Evolutionary conservation across 64 coral and sea anemone species (phyloP).

Genomic region (Pachyseris speciosa): DNA sequence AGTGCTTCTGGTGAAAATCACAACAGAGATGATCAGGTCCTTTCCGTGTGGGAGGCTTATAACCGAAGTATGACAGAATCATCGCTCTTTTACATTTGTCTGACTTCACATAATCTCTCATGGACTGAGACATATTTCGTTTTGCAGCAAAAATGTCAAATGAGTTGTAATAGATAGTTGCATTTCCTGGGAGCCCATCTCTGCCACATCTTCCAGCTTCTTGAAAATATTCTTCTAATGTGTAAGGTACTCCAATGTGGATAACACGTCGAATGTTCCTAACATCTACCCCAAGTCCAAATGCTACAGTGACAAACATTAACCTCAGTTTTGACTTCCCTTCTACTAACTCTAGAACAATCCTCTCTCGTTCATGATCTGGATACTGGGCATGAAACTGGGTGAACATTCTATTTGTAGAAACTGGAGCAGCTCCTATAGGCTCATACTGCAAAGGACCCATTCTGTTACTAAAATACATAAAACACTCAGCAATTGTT

Average conservation of each 20-base stretch:
- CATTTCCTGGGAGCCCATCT: slow-evolving; percentile 55
- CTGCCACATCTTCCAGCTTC: slow-evolving; percentile 67
- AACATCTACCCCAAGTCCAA: slow-evolving; percentile 75
- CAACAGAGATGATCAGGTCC: slow-evolving; percentile 48
- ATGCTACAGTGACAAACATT: slow-evolving; percentile 82
- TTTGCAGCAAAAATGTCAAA: slow-evolving; percentile 65
- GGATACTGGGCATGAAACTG: slow-evolving; percentile 32
- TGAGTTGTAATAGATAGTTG: slow-evolving; percentile 47
- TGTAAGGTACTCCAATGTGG: slow-evolving; percentile 84
- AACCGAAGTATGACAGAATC: slow-evolving; percentile 54
- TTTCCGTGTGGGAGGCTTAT: neutral
- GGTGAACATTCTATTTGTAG: neutral
- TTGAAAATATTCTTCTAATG: slow-evolving; percentile 80
- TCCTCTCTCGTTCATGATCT: neutral
- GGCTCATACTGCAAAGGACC: slow-evolving; percentile 5
- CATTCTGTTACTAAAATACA: neutral
- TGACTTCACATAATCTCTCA: slow-evolving; percentile 49
- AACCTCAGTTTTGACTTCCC: slow-evolving; percentile 56
- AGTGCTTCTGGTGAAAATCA: slow-evolving; percentile 17
- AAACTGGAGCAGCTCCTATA: neutral
- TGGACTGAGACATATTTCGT: slow-evolving; percentile 25
- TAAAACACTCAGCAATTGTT: slow-evolving; percentile 4
- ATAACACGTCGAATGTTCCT: slow-evolving; percentile 52
- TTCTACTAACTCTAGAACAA: slow-evolving; percentile 14
- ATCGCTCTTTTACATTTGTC: slow-evolving; percentile 56